Evolutionary conservation across 2,797 vertebrate genomes (phyloP), one percentile per base, ranked within the genome.

Genomic region (Takifugu ocellatus): DNA sequence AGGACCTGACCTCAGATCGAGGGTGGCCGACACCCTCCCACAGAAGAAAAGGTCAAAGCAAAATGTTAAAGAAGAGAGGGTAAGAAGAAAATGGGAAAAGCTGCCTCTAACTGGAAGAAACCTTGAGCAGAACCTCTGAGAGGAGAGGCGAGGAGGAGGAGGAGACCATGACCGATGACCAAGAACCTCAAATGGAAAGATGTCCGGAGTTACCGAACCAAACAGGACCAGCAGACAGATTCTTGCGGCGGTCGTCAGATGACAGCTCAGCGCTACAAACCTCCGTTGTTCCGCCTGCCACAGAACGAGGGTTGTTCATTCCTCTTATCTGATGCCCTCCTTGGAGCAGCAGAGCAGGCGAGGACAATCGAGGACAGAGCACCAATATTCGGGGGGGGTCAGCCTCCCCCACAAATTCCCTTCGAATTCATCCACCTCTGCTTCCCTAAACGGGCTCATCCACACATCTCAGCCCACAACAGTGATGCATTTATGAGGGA

Each of bases 311-410:
- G 66, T 59, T 84, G 73, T 82, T 74, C 61, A 21, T 54, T 43
- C 44, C 0, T 21, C 72, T 78, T 83, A 84, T 83, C 84, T 83
- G 81, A 84, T 82, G 48, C 25, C 54, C 21, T n/a, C 6, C 29
- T n/a, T 48, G 6, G 27, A 54, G 33, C 60, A 51, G 58, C 25
- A 2, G 33, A 54, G 47, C 29, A 56, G 62, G 29, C 2, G 4
- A 49, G 12, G 21, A 21, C n/a, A 50, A 51, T 47, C 36, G 54
- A 57, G 64, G 16, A 49, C 39, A 50, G 47, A 55, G 56, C 49
- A 45, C 24, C 15, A 72, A 56, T 62, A 42, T 44, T 57, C 52
- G 36, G 36, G 36, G 15, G 55, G 57, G 51, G 59, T 67, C 49
- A 61, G 49, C n/a, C 47, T 56, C 56, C 49, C 14, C 17, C 25